Evolutionary conservation across 2,113 vertebrate species (phyloP), one percentile per base, ranked within the genome.

Genomic region (Periophthalmus modestus): DNA sequence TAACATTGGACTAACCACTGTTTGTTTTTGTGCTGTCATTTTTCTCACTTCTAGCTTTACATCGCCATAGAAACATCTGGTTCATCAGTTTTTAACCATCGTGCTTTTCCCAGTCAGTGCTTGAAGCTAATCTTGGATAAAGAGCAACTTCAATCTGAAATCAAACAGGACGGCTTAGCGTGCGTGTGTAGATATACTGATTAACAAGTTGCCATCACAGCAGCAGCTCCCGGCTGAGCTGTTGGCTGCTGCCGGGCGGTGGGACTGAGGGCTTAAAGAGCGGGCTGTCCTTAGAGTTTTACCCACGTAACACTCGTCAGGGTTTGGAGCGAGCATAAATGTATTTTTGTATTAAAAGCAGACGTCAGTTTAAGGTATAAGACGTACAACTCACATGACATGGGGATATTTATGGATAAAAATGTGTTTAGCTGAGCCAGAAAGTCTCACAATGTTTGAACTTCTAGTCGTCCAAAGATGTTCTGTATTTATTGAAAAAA

Each of bases 221-320:
- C 81, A 85, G 80, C 86, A 69, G 69, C 62, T 75, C 52, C 72
- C 80, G 78, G 84, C 78, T 71, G 54, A 71, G 72, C 66, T 80
- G 55, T 62, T 81, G 76, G 69, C 84, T 85, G 83, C 84, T 87
- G 85, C 78, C 79, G 80, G 72, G 50, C 77, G 58, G 47, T 74
- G 61, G 73, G 58, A 57, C 48, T 15, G 19, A 65, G 62, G 54
- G 18, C 78, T 62, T n/a, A 46, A 55, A 39, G 78, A 78, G 66
- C 79, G 57, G 34, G 36, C 10, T 23, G 50, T 63, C 69, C n/a
- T 21, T 16, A 43, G 77, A 57, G 47, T 58, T 63, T 71, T 59
- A 12, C 68, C 70, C 69, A 80, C 65, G 66, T 62, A 47, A 24
- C 7, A 78, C 68, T 84, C 55, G 55, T 77, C n/a, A 80, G 66